Conservation (phyloP, 2,113 vertebrate genomes). For the Proterorhinus semilunaris region DNA sequence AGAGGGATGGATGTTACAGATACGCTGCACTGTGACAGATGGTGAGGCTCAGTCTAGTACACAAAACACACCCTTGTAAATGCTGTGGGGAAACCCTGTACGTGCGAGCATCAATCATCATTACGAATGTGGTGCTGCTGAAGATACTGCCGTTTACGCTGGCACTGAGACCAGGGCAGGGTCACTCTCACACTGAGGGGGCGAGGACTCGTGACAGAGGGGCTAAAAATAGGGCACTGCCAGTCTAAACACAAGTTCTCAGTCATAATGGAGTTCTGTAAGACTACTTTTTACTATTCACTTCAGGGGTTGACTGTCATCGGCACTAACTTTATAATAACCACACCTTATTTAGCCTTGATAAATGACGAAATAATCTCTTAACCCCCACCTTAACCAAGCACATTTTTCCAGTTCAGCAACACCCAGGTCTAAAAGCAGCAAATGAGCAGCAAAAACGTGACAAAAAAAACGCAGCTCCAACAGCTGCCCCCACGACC, state of each 20-base stretch:
- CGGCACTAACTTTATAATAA: too few species aligned
- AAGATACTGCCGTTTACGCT: conserved; percentile 36
- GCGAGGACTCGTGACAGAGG: conserved; percentile 14
- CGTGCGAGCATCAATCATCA: conserved; percentile 43
- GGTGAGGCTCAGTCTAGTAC: conserved; percentile 3
- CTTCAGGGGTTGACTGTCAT: not conserved
- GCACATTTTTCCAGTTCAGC: too few species aligned
- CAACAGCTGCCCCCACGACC: too few species aligned
- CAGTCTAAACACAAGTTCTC: not conserved
- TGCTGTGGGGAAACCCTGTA: conserved; percentile 30
- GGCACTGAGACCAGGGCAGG: conserved; percentile 35
- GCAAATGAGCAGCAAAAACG: too few species aligned
- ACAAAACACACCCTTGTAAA: conserved; percentile 15
- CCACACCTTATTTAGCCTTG: too few species aligned
- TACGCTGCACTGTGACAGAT: conserved; percentile 22
- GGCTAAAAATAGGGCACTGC: conserved; percentile 27
- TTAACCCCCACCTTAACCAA: too few species aligned
- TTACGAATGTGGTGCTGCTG: conserved; percentile 35
- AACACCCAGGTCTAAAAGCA: too few species aligned
- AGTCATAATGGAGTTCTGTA: not conserved
- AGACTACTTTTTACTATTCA: not conserved
- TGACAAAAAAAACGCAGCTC: too few species aligned
- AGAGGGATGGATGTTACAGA: not conserved
- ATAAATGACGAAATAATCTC: too few species aligned
- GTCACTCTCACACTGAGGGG: conserved; percentile 37